These are phyloP conservation scores for Dione juno DNA, from an alignment of 2,888 invertebrate genomes.

Conservation along the genomic window DNA sequence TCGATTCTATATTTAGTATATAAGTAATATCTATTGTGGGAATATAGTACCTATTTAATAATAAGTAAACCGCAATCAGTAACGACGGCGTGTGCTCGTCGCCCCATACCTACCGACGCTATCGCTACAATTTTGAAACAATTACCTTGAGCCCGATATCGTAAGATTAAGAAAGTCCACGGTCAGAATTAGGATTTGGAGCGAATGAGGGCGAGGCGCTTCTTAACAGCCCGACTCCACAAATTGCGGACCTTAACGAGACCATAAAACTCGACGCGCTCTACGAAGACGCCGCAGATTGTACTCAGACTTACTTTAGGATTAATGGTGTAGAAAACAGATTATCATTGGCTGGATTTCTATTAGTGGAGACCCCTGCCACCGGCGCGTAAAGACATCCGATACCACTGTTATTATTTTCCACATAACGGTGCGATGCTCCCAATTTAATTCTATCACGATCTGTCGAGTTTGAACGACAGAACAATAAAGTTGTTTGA, in stretches of 20 bases:
- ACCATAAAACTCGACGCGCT: conserved; percentile 81
- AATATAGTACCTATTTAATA: background rate
- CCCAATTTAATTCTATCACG: conserved; percentile 83
- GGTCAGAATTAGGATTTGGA: conserved; percentile 78
- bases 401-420: conserved; percentile 82
- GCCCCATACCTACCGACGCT: conserved; percentile 26
- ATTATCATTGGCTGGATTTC: conserved; percentile 84
- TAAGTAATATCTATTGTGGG: no score
- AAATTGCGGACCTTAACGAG: conserved; percentile 84
- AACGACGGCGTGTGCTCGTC: conserved; percentile 1
- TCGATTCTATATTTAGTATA: no score
- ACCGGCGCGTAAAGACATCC: conserved; percentile 80
- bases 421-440: conserved; percentile 79
- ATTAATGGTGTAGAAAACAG: conserved; percentile 85
- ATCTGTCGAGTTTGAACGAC: conserved; percentile 81
- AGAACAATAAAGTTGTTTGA: conserved; percentile 78
- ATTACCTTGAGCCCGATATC: conserved; percentile 81
- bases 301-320: conserved; percentile 82
- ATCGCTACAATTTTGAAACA: conserved; percentile 79
- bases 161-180: conserved; percentile 83
- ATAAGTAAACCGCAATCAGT: conserved; percentile 27
- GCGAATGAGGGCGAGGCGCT: conserved; percentile 68
- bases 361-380: conserved; percentile 81
- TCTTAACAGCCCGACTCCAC: conserved; percentile 82
- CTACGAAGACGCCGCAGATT: conserved; percentile 81